Base-by-base conservation (phyloP, 1,140 invertebrate genomes). In the Ylistrum balloti region DNA sequence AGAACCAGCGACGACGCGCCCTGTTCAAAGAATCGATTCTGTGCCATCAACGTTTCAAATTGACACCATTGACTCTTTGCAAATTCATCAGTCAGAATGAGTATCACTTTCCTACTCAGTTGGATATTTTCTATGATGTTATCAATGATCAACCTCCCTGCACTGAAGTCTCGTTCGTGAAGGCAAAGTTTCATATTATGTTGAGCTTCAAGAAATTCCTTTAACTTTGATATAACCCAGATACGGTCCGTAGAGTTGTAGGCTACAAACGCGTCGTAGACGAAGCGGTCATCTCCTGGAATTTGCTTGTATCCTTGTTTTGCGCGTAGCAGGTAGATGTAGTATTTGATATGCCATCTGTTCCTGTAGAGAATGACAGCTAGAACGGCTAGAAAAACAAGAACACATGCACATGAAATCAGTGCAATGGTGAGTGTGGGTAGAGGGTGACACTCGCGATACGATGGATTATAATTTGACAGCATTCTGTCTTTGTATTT, bases 101-200 rank as follows among this genome's bases (percentile, higher is more conserved):
- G 94, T 45, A 97, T 95, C 28, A 97, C 97, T 95, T 97, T 97
- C 87, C 97, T 96, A 94, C 97, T 97, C 74, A 96, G 95, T n/a
- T 97, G 96, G 48, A 97, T 97, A 92, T 96, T 96, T 89, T 96
- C 96, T 32, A 97, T 93, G 88, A 97, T 97, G 88, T 96, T 96
- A 92, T 97, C 97, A 0, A 97, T 97, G 88, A 97, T 97, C 86
- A 98, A 97, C 0, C 38, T 88, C 0, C 98, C 97, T 33, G 98
- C 97, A 0, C 98, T 98, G 93, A 98, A 98, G 95, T 99, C 98
- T 28, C 98, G 97, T 96, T 99, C 98, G 94, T 98, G 98, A 86
- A 99, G 97, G 95, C 98, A 99, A 86, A 99, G 96, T 96, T 98
- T 98, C 56, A 74, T 74, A 28, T n/a, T n/a, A 74, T 74, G 56